A percentile compares a stretch with the other conserved stretches of the same genome.
Evolutionary conservation across 2,888 invertebrate genomes (phyloP).

Genomic region (Oscheius onirici): DNA sequence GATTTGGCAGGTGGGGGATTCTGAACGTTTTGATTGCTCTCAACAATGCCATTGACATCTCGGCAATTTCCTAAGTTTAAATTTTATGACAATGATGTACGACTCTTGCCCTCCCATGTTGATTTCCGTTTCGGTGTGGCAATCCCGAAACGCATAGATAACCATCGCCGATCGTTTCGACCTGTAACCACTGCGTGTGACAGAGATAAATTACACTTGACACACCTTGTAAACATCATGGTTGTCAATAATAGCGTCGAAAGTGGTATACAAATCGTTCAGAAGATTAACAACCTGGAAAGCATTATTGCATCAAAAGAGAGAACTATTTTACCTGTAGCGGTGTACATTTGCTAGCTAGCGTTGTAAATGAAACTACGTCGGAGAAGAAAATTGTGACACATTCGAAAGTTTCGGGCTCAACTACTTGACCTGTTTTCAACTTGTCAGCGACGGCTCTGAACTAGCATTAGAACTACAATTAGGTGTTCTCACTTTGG

Average conservation of each 20-base stretch:
- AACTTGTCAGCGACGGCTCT: slow-evolving; percentile 65
- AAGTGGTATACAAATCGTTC: slow-evolving; percentile 68
- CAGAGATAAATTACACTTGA: not conserved
- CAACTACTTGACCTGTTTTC: slow-evolving; percentile 62
- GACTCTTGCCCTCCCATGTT: slow-evolving; percentile 46
- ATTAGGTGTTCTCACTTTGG: slow-evolving; percentile 46
- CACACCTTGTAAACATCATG: slow-evolving; percentile 66
- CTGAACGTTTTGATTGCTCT: slow-evolving; percentile 55
- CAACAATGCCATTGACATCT: slow-evolving; percentile 60
- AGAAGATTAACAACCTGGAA: slow-evolving; percentile 63
- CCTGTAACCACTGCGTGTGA: slow-evolving; percentile 33
- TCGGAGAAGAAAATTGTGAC: slow-evolving; percentile 67
- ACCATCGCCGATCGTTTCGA: slow-evolving; percentile 65
- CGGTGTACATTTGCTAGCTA: slow-evolving; percentile 62
- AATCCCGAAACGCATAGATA: slow-evolving; percentile 65
- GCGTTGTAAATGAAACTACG: slow-evolving; percentile 63
- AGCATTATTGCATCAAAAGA: too few species aligned
- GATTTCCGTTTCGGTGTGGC: slow-evolving; percentile 64
- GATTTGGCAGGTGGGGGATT: slow-evolving; percentile 63
- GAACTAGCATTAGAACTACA: slow-evolving; percentile 1
- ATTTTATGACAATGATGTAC: not conserved
- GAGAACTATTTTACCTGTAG: too few species aligned
- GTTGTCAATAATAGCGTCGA: slow-evolving; percentile 64
- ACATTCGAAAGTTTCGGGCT: slow-evolving; percentile 61
- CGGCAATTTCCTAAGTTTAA: slow-evolving; percentile 50